Evolutionary conservation across 2,888 invertebrate species (phyloP).

Genomic region (Metalampra italica): DNA sequence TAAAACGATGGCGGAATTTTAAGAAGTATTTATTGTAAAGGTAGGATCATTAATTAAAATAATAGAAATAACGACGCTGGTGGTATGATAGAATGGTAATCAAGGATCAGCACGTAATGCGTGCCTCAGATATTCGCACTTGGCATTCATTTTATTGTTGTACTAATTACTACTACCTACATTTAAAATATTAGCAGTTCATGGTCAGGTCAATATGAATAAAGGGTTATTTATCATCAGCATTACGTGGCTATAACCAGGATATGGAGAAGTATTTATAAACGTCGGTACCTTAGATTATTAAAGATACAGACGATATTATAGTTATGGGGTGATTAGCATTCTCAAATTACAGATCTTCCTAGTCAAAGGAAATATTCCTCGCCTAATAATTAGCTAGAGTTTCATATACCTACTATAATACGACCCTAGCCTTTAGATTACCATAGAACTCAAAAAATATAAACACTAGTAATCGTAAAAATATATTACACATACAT

Average conservation of each 20-base stretch:
- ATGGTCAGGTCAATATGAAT: constrained; percentile 17
- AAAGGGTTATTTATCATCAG: constrained; percentile 8
- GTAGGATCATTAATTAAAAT: constrained; percentile 31
- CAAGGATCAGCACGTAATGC: constrained; percentile 50
- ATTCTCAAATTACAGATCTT: too few relatives aligned
- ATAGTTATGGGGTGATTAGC: too few relatives aligned
- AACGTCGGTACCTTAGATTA: too few relatives aligned
- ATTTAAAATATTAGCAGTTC: constrained; percentile 25
- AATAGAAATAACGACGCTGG: constrained; percentile 46
- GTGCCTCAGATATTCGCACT: constrained; percentile 51
- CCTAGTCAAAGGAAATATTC: too few relatives aligned
- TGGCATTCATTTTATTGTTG: constrained; percentile 34
- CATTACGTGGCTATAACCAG: constrained; percentile 12
- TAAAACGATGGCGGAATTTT: neutral
- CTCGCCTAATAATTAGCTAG: too few relatives aligned
- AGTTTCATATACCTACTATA: too few relatives aligned
- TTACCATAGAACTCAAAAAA: too few relatives aligned
- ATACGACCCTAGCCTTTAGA: too few relatives aligned
- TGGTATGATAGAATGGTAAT: constrained; percentile 29
- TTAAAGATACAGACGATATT: too few relatives aligned
- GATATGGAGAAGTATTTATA: constrained; percentile 5
- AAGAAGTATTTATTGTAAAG: neutral
- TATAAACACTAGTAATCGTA: too few relatives aligned
- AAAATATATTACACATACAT: too few relatives aligned
- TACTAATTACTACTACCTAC: constrained; percentile 25